Percentiles rank a stretch among this genome's conserved stretches.
These are phyloP conservation scores for Tetrax tetrax DNA, from an alignment of 2,113 vertebrate genomes.

Conservation along the genomic window DNA sequence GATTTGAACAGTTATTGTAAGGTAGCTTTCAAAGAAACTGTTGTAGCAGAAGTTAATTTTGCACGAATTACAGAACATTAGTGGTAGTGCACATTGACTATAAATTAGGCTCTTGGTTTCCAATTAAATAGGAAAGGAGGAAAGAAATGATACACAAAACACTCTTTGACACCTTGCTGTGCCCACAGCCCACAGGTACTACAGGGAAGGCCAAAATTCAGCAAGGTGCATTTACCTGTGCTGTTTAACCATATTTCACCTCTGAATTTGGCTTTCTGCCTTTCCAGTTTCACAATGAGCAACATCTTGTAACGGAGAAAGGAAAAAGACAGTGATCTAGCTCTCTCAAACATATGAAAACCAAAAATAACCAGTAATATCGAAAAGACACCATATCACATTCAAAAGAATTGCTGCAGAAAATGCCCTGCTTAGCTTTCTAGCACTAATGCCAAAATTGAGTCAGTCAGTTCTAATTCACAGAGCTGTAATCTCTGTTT, in stretches of 20 bases:
- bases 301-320: neutral
- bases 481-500: neutral
- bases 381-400: neutral
- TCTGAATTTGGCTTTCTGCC: neutral
- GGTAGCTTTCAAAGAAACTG: neutral
- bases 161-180: neutral
- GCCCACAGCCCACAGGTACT: neutral
- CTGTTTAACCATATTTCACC: neutral
- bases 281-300: neutral
- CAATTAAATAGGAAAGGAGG: neutral
- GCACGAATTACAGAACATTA: neutral
- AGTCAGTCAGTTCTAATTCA: neutral
- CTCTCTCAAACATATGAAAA: neutral
- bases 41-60: neutral
- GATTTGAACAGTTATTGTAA: conserved; percentile 1
- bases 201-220: neutral
- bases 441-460: neutral
- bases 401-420: neutral
- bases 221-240: neutral
- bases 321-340: neutral
- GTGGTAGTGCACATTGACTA: neutral
- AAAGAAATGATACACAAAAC: neutral
- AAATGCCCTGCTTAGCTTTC: neutral
- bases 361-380: neutral
- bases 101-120: neutral